Evolutionary conservation across 92 coral and sea anemone species (phyloP), one percentile per base, ranked within the genome.

Genomic region (Galaxea fascicularis): DNA sequence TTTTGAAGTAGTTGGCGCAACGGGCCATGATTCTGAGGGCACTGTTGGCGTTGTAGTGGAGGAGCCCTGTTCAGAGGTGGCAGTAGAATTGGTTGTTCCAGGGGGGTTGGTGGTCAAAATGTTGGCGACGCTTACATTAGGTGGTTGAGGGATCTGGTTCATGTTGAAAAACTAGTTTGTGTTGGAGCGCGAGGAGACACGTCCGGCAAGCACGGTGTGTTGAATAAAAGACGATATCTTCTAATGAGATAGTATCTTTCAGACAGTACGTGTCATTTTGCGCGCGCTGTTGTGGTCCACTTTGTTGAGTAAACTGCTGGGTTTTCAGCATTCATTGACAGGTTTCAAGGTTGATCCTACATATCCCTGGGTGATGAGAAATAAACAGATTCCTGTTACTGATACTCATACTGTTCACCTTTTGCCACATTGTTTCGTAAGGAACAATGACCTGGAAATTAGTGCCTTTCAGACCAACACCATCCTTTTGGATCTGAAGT

Each of bases 371-470:
- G 65, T 16, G 22, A 73, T 87, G 91, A 13, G 87, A 87, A 6
- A 87, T 25, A 26, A 62, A 87, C 25, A 87, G 24, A 35, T 65
- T 81, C 29, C 30, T 53, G 20, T 65, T 30, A 76, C 57, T 31
- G 24, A 86, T 77, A 75, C 93, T 63, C 93, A 80, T 86, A 49
- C 90, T 86, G 81, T 86, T 73, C 24, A 90, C 70, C 74, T 90
- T 90, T 1, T 24, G 80, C 90, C 90, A 90, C 0, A 56, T 10
- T n/a, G 51, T 35, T 49, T 49, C 71, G 76, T 87, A 87, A 7
- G 67, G 68, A 80, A 87, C 41, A 39, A 88, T 28, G 0, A 3
- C 65, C 65, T 22, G 88, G 1, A 31, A 0, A 47, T 83, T 88
- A 0, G 35, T 28, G n/a, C 91, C 91, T 49, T 70, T 66, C 47